Evolutionary conservation across 2,113 vertebrate species (phyloP).

Genomic region (Cariama cristata): DNA sequence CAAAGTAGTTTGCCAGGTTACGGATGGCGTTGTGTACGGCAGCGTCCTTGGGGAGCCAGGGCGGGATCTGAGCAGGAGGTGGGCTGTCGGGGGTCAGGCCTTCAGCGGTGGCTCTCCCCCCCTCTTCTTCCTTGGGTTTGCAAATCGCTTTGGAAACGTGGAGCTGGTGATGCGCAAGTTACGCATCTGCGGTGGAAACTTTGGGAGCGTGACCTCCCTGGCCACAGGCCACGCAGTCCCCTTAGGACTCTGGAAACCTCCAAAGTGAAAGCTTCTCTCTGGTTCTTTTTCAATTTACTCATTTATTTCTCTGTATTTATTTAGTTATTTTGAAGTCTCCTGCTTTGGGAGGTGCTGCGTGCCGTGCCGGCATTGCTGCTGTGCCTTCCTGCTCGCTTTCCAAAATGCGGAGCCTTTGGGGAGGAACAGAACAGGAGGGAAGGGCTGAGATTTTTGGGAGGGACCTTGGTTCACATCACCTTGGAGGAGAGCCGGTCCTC

Average conservation of each 20-base stretch:
- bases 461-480: neutral
- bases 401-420: neutral
- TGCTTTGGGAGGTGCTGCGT: neutral
- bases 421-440: neutral
- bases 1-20: neutral
- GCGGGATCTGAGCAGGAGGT: neutral
- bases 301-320: neutral
- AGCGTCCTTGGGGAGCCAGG: neutral
- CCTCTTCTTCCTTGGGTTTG: neutral
- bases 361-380: rapidly evolving
- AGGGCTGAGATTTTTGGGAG: neutral
- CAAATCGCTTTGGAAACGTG: neutral
- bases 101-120: neutral
- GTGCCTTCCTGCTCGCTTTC: neutral
- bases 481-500: neutral
- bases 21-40: neutral
- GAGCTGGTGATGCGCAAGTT: neutral
- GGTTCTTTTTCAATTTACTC: neutral
- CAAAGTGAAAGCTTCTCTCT: neutral
- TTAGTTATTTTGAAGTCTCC: neutral
- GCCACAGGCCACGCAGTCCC: neutral
- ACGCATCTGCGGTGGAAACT: neutral
- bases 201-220: neutral
- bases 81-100: neutral
- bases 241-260: neutral